Evolutionary conservation across 1,140 invertebrate genomes (phyloP), one percentile per base, ranked within the genome.

Genomic region (Platyscapa corneri): DNA sequence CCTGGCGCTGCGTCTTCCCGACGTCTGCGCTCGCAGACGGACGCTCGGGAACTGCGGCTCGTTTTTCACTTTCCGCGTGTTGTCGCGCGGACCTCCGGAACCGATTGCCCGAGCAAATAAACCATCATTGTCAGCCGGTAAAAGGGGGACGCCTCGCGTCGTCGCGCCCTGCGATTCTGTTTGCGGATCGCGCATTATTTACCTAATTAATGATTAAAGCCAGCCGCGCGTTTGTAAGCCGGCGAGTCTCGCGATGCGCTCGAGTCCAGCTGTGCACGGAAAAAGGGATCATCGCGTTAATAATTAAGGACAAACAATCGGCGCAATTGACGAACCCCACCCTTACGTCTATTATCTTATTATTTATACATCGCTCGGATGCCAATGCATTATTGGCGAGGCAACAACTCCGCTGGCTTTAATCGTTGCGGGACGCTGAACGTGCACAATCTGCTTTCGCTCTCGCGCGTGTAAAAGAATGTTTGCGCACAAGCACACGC

Each of bases 1-100:
- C 86, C 86, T 86, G 81, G 86, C 89, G 83, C 86, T n/a, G 53
- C n/a, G 34, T 20, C 37, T 46, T 67, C 64, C 18, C 18, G 7
- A 20, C 60, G 70, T 78, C 34, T 37, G 75, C 70, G 49, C 37
- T 53, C 49, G 49, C 18, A 53, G 2, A 46, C 49, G 16, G 7
- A 18, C 16, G 8, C 16, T 18, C 42, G 42, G 18, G 8, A 18
- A 6, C 8, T 53, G 87, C 60, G 78, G 84, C 84, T 46, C 83
- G 74, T 87, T 85, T 86, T 88, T 86, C 77, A 56, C 49, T 12
- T 12, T 12, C 6, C 42, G 42, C 6, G 12, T 46, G 6, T 12
- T 60, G 60, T 74, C 79, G 70, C 60, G n/a, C 18, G 23, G 8
- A 10, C 34, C 23, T 0, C 34, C 70, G 46, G 60, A 85, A 85